Conservation (phyloP, 2,797 vertebrate species). For the Pipistrellus pipistrellus region DNA sequence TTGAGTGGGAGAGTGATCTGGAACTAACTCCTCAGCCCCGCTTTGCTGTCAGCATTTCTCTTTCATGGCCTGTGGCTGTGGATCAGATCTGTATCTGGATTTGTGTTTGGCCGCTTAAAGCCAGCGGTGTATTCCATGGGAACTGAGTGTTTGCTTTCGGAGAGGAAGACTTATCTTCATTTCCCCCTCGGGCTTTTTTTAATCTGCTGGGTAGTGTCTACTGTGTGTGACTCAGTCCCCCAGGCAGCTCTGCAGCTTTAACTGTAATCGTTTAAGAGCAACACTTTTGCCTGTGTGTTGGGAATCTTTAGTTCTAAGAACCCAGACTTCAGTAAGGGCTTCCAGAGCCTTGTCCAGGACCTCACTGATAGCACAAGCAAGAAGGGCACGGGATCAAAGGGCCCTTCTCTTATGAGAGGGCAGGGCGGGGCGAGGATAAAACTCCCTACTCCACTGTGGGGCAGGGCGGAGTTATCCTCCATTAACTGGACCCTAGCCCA, state of each 20-base stretch:
- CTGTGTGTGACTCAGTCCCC: neutral
- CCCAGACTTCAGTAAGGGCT: neutral
- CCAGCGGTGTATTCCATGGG: neutral
- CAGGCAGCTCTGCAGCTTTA: neutral
- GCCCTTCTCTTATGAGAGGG: neutral
- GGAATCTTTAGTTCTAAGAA: neutral
- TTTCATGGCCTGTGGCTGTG: fast-evolving
- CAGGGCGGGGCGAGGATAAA: no score
- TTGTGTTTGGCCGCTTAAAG: neutral
- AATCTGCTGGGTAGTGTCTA: fast-evolving
- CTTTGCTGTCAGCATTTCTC: fast-evolving
- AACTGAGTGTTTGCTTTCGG: neutral
- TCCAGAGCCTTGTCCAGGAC: neutral
- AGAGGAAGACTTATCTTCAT: neutral
- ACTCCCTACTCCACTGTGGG: no score
- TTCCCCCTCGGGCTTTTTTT: neutral
- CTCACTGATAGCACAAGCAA: no score
- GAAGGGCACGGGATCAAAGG: neutral
- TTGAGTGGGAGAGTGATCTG: neutral
- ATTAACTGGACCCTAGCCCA: no score
- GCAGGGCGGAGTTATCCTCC: no score
- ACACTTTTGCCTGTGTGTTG: neutral
- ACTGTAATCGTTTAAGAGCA: neutral
- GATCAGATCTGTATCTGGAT: neutral
- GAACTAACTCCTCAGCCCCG: fast-evolving